Conservation (phyloP, 2,888 invertebrate genomes). For the Drosophila subsilvestris region DNA sequence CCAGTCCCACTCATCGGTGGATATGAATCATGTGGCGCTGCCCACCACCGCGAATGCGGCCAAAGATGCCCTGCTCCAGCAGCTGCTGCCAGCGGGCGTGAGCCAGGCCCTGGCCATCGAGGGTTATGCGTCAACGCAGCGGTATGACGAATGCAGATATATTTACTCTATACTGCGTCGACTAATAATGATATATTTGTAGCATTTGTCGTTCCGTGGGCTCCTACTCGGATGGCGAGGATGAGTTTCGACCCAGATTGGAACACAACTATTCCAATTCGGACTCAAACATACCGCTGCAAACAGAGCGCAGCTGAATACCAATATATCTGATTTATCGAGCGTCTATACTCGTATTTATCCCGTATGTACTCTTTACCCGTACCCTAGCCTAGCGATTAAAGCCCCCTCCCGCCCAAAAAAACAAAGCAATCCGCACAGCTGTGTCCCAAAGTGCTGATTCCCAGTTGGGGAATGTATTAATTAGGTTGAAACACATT, state of each 20-base stretch:
- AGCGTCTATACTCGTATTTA: conserved; percentile 10
- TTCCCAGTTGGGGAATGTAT: conserved; percentile 15
- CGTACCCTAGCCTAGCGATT: neutral
- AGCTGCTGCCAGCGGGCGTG: conserved; percentile 57
- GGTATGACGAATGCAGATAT: conserved; percentile 46
- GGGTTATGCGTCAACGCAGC: conserved; percentile 67
- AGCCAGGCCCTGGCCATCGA: conserved; percentile 70
- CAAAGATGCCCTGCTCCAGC: conserved; percentile 65
- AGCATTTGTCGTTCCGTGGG: conserved; percentile 82
- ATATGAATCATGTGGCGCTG: conserved; percentile 78
- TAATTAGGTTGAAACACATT: conserved; percentile 24
- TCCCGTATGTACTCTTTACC: neutral
- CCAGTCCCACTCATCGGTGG: conserved; percentile 81
- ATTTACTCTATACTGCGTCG: neutral
- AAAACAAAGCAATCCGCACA: conserved; percentile 4
- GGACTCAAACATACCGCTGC: conserved; percentile 76
- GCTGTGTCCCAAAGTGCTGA: neutral
- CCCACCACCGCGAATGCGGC: conserved; percentile 65
- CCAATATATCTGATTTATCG: conserved; percentile 41
- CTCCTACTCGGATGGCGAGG: conserved; percentile 82
- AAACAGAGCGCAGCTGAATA: conserved; percentile 64
- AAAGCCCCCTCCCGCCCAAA: neutral
- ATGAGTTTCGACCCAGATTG: conserved; percentile 65
- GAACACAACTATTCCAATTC: conserved; percentile 78
- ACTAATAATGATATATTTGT: neutral